Conservation (phyloP, 2,888 invertebrate genomes). For the Nebria salina region DNA sequence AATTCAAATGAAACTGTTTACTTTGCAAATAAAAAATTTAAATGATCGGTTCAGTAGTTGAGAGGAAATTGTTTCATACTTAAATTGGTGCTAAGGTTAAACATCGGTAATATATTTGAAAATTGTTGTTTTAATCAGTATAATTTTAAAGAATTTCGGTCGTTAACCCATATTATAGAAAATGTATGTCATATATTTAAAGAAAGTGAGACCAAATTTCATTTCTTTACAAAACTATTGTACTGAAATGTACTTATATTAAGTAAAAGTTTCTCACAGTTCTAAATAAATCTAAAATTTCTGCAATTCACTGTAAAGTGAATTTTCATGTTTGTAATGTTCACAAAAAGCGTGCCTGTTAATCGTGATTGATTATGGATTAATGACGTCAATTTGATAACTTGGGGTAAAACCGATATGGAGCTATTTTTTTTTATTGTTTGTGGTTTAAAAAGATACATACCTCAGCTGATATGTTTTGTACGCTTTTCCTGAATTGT, state of each 20-base stretch:
- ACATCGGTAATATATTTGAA: not conserved
- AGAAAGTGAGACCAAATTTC: slow-evolving; percentile 1
- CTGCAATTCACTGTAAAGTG: not conserved
- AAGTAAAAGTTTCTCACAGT: not conserved
- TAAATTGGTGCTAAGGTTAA: not conserved
- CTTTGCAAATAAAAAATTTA: not conserved
- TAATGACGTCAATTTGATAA: not conserved
- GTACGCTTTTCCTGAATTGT: not conserved
- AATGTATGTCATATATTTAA: slow-evolving; percentile 1
- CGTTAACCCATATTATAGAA: not conserved
- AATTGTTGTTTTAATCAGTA: not conserved
- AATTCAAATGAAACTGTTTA: not conserved
- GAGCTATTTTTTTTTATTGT: not conserved
- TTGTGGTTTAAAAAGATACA: not conserved
- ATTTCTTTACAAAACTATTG: not conserved
- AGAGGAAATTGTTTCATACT: not conserved
- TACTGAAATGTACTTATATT: not conserved
- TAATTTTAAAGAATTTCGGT: not conserved
- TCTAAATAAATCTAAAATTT: not conserved
- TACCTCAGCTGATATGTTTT: not conserved
- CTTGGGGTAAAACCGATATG: not conserved
- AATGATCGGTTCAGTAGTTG: not conserved
- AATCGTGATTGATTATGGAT: not conserved
- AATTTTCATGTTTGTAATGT: not conserved
- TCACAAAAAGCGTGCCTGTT: not conserved